Evolutionary conservation across 1,140 invertebrate genomes (phyloP), one percentile per base, ranked within the genome.

Genomic region (Medauroidea extradentata): DNA sequence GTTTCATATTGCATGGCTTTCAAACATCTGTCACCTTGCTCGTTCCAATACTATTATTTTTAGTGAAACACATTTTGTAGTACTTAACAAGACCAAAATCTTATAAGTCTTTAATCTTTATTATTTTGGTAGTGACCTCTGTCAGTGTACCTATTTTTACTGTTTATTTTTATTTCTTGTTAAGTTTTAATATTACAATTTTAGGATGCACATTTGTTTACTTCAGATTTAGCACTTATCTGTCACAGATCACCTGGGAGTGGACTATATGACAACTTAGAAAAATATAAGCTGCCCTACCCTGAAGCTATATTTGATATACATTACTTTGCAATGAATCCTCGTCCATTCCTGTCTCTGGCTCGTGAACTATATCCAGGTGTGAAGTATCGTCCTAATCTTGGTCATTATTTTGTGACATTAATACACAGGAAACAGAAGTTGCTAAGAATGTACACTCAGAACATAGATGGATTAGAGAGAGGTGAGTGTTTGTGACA

Each of bases 271-370:
- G 76, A 77, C 63, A 84, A 83, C 61, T 70, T 86, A 9, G 61
- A 74, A 58, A 78, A 83, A 65, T 85, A 83, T 63, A 75, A 81
- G 57, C 73, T 85, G 18, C 77, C 80, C 3, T 77, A 81, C 64
- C 82, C 83, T 46, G 78, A 84, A 65, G 75, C 80, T 21, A 82
- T 85, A 53, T 84, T 86, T 73, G 83, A 84, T 62, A 81, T 85
- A 44, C 68, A 64, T 39, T 75, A 65, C 54, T 76, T 77, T 57
- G 59, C 67, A 25, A 57, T 62, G 58, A 71, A 79, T 61, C 78
- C 78, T 21, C 63, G 72, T 46, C 78, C 78, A n/a, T 80, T 80
- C 63, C 78, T 75, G 56, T 66, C 69, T 2, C 63, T 80, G 42
- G 78, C 78, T 14, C 74, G 76, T 63, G 73, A 79, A 54, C 63